A percentile compares a stretch with the other conserved stretches of the same genome.
Evolutionary conservation across 1,140 invertebrate species (phyloP).

Genomic region (Cephus cinctus): DNA sequence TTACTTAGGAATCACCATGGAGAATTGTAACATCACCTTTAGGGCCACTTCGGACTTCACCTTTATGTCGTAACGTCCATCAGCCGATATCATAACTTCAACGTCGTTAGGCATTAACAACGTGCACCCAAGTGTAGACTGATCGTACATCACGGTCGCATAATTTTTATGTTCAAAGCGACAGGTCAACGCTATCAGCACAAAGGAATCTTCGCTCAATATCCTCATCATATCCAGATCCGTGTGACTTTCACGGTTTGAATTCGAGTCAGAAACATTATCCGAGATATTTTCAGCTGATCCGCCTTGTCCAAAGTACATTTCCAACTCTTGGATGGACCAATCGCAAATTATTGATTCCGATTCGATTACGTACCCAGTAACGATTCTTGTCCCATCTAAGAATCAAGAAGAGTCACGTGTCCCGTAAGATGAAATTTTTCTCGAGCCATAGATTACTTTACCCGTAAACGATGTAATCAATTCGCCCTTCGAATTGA

Average conservation of each 20-base stretch:
- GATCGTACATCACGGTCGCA: conserved; percentile 54
- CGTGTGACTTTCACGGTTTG: too few relatives aligned
- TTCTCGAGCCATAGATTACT: conserved; percentile 4
- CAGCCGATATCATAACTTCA: conserved; percentile 21
- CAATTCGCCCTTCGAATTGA: conserved; percentile 55
- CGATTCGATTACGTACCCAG: conserved; percentile 48
- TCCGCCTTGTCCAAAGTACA: conserved; percentile 31
- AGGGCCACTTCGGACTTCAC: conserved; percentile 14
- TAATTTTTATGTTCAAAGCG: conserved; percentile 58
- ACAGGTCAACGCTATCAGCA: conserved; percentile 53
- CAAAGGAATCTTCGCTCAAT: conserved; percentile 49
- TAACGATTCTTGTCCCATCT: conserved; percentile 57
- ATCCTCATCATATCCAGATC: conserved; percentile 23
- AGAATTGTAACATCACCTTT: conserved; percentile 27
- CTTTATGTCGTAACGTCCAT: conserved; percentile 15
- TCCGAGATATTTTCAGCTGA: too few relatives aligned
- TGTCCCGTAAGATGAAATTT: conserved; percentile 11
- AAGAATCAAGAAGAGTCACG: too few relatives aligned
- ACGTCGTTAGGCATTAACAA: conserved; percentile 33
- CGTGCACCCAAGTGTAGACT: conserved; percentile 34
- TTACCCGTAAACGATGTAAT: conserved; percentile 46
- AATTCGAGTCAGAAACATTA: too few relatives aligned
- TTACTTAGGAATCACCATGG: conserved; percentile 7
- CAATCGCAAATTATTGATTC: conserved; percentile 36
- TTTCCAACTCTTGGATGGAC: conserved; percentile 32